Evolutionary conservation across 2,888 invertebrate species (phyloP).

Genomic region (Oxytorus armatus): DNA sequence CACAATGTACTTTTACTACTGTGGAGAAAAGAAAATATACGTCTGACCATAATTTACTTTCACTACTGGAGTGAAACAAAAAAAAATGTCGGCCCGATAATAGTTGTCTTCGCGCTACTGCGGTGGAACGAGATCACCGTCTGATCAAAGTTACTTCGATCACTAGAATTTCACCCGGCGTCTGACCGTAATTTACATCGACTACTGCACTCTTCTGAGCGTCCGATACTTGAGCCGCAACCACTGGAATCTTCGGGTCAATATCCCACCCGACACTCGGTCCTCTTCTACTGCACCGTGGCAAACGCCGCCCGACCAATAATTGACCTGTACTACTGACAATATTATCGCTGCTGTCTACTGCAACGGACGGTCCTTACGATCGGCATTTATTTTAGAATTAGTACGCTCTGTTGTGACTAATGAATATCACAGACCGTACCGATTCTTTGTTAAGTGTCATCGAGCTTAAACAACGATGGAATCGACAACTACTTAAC

Average conservation of each 20-base stretch:
- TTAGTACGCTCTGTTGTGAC: conserved; percentile 86
- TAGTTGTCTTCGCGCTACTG: no score
- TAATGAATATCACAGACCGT: conserved; percentile 85
- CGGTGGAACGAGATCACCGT: no score
- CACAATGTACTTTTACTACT: neutral
- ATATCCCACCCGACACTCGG: neutral
- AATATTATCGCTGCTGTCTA: neutral
- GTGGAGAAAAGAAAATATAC: neutral
- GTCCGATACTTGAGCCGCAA: neutral
- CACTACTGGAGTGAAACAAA: conserved; percentile 4
- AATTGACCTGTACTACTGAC: conserved; percentile 10
- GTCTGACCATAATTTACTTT: conserved; percentile 20
- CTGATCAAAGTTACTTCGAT: no score
- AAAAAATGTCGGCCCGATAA: no score
- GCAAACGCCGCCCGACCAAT: conserved; percentile 5
- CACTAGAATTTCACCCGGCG: no score
- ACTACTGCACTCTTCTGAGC: conserved; percentile 31
- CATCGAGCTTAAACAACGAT: conserved; percentile 76
- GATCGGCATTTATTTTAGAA: conserved; percentile 85
- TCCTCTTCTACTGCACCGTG: neutral
- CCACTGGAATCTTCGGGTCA: no score
- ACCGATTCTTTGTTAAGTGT: conserved; percentile 85
- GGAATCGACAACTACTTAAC: conserved; percentile 9
- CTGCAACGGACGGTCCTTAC: conserved; percentile 26
- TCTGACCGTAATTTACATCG: conserved; percentile 13